Conservation (phyloP, 2,888 invertebrate genomes). For the Hypselothyrea guttata region DNA sequence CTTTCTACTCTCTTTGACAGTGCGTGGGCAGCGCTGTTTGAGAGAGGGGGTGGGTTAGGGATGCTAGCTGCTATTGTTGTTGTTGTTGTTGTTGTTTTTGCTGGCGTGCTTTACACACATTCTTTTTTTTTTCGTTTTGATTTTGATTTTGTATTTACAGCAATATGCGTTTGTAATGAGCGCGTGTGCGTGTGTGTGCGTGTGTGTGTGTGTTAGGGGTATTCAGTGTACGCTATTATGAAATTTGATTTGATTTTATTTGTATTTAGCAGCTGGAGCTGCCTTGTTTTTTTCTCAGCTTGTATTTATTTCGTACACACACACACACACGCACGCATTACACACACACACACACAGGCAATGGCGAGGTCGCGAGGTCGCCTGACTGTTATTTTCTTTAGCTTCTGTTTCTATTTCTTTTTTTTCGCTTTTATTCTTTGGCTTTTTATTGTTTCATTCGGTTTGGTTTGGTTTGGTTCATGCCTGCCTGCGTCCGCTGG, state of each 20-base stretch:
- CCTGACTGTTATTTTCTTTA: conserved; percentile 41
- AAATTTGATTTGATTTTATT: conserved; percentile 18
- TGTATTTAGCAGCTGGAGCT: conserved; percentile 61
- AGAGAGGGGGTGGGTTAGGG: conserved; percentile 4
- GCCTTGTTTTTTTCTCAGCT: conserved; percentile 30
- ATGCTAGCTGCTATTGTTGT: conserved; percentile 7
- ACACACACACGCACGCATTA: conserved; percentile 12
- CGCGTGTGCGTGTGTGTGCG: conserved; percentile 7
- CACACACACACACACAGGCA: conserved; percentile 1
- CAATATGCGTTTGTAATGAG: neutral
- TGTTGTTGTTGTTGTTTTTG: conserved; percentile 32
- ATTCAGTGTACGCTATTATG: conserved; percentile 26
- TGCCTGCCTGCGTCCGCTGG: conserved; percentile 38
- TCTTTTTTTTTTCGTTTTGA: conserved; percentile 2
- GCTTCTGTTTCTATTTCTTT: conserved; percentile 9
- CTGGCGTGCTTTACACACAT: conserved; percentile 27
- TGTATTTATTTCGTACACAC: conserved; percentile 63
- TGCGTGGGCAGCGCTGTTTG: too few relatives aligned
- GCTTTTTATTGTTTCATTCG: conserved; percentile 14
- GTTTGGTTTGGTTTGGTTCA: too few relatives aligned
- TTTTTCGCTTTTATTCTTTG: conserved; percentile 23
- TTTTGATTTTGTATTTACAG: conserved; percentile 45
- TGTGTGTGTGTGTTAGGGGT: neutral
- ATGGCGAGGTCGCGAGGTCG: conserved; percentile 45
- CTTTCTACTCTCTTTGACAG: too few relatives aligned